phyloP scores from a whole-genome alignment of 2,888 invertebrate species.

The Drosophila borborema region DNA sequence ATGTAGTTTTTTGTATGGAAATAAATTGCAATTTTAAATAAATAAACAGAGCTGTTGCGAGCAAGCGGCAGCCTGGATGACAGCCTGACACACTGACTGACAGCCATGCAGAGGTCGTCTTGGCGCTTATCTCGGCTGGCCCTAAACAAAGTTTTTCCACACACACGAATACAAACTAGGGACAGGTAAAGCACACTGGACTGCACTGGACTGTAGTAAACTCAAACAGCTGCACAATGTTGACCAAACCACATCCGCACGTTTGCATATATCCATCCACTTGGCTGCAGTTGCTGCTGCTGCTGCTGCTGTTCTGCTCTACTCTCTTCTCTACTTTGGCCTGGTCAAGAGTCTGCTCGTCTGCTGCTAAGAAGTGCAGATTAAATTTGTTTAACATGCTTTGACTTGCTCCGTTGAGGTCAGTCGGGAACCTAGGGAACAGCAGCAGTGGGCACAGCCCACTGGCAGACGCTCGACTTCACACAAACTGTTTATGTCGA shows the following conservation, averaged over 20 bases:
- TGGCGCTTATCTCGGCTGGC: conserved; percentile 63
- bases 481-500: conserved; percentile 39
- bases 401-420: conserved; percentile 63
- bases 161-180: background rate
- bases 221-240: background rate
- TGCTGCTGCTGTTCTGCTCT: background rate
- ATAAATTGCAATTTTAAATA: conserved; percentile 79
- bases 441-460: background rate
- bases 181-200: conserved; percentile 27
- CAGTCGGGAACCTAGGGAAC: conserved; percentile 32
- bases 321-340: background rate
- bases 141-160: conserved; percentile 57
- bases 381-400: conserved; percentile 81
- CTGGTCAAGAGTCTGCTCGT: conserved; percentile 49
- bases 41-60: conserved; percentile 55
- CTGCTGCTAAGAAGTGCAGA: conserved; percentile 77
- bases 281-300: conserved; percentile 8
- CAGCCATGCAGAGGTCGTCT: conserved; percentile 37
- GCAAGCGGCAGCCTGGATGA: conserved; percentile 4
- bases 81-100: conserved; percentile 58
- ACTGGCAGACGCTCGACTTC: conserved; percentile 5
- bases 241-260: conserved; percentile 63
- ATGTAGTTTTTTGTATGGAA: conserved; percentile 60
- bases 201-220: background rate
- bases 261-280: conserved; percentile 34